Base-by-base conservation (phyloP, 2,888 invertebrate species). In the Noctua comes region DNA sequence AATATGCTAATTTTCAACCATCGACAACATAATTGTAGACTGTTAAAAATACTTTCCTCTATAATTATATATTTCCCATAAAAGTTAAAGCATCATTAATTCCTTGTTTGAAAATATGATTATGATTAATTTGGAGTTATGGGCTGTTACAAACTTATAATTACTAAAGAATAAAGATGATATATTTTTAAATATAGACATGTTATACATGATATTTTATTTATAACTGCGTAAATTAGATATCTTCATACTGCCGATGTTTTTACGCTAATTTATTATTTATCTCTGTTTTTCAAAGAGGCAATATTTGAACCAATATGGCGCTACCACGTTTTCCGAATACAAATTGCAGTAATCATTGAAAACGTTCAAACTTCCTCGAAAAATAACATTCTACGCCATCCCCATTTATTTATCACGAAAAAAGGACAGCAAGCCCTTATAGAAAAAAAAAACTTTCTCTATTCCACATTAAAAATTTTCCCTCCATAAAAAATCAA, bases 1-100 rank as follows among this genome's bases (percentile, higher is more conserved):
- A 66, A 76, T 72, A 80, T 84, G 74, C 73, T 27, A 72, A 68
- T 73, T 71, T 79, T 68, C 3, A 36, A 69, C 18, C 71, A 76
- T 77, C 8, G 31, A 73, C 16, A 72, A 27, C 46, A 73, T 82
- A 76, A 80, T 80, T 79, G 73, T 71, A 81, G 66, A 43, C 46
- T 68, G 13, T 59, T 57, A 40, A 51, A 77, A 80, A 68, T 31
- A 73, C 76, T 75, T 73, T 76, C 24, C 59, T 65, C 24, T 57
- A 59, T 81, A 76, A 86, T 81, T 73, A 77, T 40, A 73, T 40
- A 57, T 54, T 64, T 68, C 10, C 24, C 21, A 36, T 43, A 71
- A 2, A 46, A 76, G 16, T 43, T 65, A 51, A 40, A 36, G 18
- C 36, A 18, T 82, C 10, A 62, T n/a, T 66, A 69, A 48, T 62